Base-by-base conservation (phyloP, 2,797 vertebrate genomes). In the Typhlichthys subterraneus region DNA sequence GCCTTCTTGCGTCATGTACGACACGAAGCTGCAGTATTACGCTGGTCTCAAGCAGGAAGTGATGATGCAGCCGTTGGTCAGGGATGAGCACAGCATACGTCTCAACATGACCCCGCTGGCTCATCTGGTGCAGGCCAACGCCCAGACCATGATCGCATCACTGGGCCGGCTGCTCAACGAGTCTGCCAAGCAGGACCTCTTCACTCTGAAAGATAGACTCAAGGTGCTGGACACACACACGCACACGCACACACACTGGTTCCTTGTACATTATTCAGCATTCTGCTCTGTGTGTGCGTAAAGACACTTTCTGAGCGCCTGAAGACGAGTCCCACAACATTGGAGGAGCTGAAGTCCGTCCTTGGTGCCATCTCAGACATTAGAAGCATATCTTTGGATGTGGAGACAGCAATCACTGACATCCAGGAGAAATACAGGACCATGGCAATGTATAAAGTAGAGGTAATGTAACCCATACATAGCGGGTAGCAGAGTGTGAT, bases 341-440 rank as follows among this genome's bases (percentile, higher is more conserved):
- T 99, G 45, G 94, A 98, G 0, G 90, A 94, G 62, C 90, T 99
- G 60, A 97, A 93, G 85, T 93, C 91, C 75, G 86, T 99, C 46
- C 92, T 99, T 5, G 81, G 82, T 0, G 94, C 95, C 0, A 97
- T 99, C 70, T 88, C 91, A 2, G 80, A 94, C 63, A 93, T 99
- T 76, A 92, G 75, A 75, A 73, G 76, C 51, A 93, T 95, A 82
- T 94, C 96, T 57, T 70, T 97, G 0, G 58, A 86, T 2, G 95
- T 97, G 80, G 97, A 98, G 69, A 69, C 97, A 73, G 93, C 90
- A 17, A 89, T 92, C 75, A 78, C 56, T 47, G 95, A 97, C 42
- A 89, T 97, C 19, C 86, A 92, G 72, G 98, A 99, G 84, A 86
- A 90, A 84, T 98, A 99, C 80, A 92, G 95, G 72, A 99, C 95